Base-by-base conservation (phyloP, 2,113 vertebrate genomes). In the Chloropsis hardwickii region DNA sequence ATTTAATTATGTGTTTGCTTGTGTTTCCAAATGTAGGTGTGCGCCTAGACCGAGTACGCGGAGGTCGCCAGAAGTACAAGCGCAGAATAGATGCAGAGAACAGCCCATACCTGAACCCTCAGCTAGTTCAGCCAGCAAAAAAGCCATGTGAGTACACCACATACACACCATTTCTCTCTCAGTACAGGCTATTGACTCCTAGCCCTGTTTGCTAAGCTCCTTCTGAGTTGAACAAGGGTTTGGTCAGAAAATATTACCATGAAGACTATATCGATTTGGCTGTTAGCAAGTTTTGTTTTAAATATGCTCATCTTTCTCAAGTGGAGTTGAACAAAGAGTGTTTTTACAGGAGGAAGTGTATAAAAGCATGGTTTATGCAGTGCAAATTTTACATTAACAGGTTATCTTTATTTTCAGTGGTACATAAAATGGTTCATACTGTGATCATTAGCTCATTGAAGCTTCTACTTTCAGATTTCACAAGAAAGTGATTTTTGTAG, bases 21-120 rank as follows among this genome's bases (percentile, higher is more conserved):
- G 47, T 98, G 94, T 97, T 92, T 95, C 84, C 93, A 88, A 81
- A 96, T 57, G 14, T 96, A 99, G 99, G 99, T 71, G 99, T 99
- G 60, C 99, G 99, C 92, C 98, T 99, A 90, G 99, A 99, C 98
- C 98, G 99, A 98, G 99, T 99, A 95, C 99, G 99, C 23, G 99
- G 99, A 62, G 99, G 99, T 86, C 98, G 99, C 95, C 99, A 99
- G 98, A 99, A 99, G 98, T 99, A 99, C 97, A 99, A 99, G 97
- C 99, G 99, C 91, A 98, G 99, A 98, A 99, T 99, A 99, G 99
- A 99, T 86, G 99, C 99, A 35, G 99, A 99, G 97, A 99, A 99
- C 98, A 99, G 99, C 96, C 99, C 99, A 5, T 99, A 99, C 97
- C 98, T 99, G 98, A 99, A 99, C 97, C 99, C 99, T 91, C 99